Conservation (phyloP, 2,888 invertebrate genomes). For the Clunio marinus region DNA sequence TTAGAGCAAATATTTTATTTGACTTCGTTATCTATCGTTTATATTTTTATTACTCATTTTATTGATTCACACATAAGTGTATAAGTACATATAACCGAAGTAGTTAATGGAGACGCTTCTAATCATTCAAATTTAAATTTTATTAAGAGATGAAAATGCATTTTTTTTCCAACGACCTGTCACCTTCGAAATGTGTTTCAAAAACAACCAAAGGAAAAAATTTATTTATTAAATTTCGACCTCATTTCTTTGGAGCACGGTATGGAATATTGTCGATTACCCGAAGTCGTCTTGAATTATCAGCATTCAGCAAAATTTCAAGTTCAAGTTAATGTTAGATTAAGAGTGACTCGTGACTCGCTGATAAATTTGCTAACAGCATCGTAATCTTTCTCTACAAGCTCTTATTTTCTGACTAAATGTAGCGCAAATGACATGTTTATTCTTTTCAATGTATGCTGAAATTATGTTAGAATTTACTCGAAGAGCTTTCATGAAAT, state of each 20-base stretch:
- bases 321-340: constrained; percentile 18
- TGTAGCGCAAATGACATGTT: neutral
- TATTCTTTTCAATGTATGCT: neutral
- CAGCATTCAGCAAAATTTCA: neutral
- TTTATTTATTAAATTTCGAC: too few species aligned
- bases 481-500: too few species aligned
- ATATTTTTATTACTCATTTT: too few species aligned
- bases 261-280: neutral
- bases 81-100: too few species aligned
- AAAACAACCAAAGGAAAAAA: too few species aligned
- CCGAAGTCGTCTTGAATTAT: neutral
- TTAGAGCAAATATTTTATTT: too few species aligned
- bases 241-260: neutral
- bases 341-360: constrained; percentile 1
- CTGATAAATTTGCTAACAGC: constrained; percentile 1
- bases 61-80: too few species aligned
- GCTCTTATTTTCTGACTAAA: neutral
- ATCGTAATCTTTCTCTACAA: neutral
- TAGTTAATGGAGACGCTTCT: too few species aligned
- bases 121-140: too few species aligned
- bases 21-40: too few species aligned
- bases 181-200: neutral
- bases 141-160: too few species aligned
- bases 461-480: too few species aligned
- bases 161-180: neutral